A percentile compares a stretch with the other conserved stretches of the same genome.
phyloP scores from a whole-genome alignment of 2,113 vertebrate species.

The Morone saxatilis region DNA sequence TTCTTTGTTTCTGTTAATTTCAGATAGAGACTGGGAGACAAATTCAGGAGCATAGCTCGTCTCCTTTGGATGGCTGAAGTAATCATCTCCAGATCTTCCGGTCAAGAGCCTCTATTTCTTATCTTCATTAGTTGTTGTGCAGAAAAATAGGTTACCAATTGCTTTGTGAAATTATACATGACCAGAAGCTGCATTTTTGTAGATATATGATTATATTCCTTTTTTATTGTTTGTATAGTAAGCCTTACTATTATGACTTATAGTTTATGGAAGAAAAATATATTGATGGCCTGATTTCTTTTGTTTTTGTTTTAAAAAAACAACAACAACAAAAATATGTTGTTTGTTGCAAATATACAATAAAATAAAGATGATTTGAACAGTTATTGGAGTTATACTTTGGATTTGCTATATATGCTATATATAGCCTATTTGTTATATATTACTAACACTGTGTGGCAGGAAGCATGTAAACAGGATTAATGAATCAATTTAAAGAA shows the following conservation, averaged over 20 bases:
- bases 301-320: neutral
- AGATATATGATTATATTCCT: neutral
- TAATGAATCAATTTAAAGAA: neutral
- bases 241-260: neutral
- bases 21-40: conserved; percentile 76
- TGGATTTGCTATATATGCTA: neutral
- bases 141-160: neutral
- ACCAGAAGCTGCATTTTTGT: neutral
- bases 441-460: neutral
- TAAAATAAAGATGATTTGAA: neutral
- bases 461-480: neutral
- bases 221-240: conserved; percentile 6
- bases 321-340: neutral
- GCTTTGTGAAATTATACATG: neutral
- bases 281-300: neutral
- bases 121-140: neutral
- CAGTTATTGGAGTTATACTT: neutral
- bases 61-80: neutral
- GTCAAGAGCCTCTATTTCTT: conserved; percentile 13
- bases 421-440: neutral
- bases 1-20: conserved; percentile 28
- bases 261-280: conserved; percentile 12
- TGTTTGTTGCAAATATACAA: conserved; percentile 19
- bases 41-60: conserved; percentile 66
- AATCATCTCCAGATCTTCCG: neutral